Base-by-base conservation (phyloP, 2,113 vertebrate genomes). In the Clupea harengus region DNA sequence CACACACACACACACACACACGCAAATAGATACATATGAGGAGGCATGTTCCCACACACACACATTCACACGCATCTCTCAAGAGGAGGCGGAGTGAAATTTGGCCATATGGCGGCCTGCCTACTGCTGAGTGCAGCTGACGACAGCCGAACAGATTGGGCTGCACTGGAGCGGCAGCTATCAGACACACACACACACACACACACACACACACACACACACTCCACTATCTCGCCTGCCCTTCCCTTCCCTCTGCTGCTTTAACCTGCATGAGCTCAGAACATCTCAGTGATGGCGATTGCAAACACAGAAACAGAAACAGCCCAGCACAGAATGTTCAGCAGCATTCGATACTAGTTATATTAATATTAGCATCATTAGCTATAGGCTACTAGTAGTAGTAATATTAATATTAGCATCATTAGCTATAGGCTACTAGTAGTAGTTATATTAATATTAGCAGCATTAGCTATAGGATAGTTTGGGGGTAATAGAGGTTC, bases 61-160 rank as follows among this genome's bases (percentile, higher is more conserved):
- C 89, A 44, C 45, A 52, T 67, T 83, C 64, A 25, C 57, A 82
- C 45, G 46, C 8, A 75, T 49, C 54, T 85, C 88, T 81, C 85
- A 60, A 22, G 86, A 91, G 89, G 89, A 85, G 91, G 85, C 87
- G 80, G 90, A 84, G 89, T 86, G 54, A 81, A 88, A 17, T 89
- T 81, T 49, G 89, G 91, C 91, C 94, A 94, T 94, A 95, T 95
- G 94, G 94, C 90, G 52, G 89, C 85, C 88, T 28, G 89, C 86
- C 89, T 90, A 94, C 94, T 91, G 91, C 93, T 93, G 94, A 91
- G 93, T 82, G 89, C 89, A 91, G 93, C 89, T 93, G 94, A 94
- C 84, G 91, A 94, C 92, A 93, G 90, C 91, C 88, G 89, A 94
- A 91, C 92, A 92, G 93, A 91, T 94, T 93, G 92, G 92, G 89